Percentiles rank a stretch among this genome's conserved stretches.
Conservation (phyloP, 1,140 invertebrate species). For the Sesamia nonagrioides region DNA sequence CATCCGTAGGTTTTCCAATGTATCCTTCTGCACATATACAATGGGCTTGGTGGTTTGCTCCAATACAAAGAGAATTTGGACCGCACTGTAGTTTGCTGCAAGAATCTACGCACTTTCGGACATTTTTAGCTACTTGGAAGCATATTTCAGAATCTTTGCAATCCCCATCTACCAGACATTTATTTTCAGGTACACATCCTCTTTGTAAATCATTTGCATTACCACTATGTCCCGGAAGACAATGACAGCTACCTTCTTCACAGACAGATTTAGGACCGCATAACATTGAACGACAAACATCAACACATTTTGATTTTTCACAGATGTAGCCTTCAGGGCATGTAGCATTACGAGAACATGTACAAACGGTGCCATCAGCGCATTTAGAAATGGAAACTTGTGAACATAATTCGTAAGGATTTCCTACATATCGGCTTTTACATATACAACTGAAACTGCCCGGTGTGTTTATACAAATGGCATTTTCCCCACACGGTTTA, state of each 20-base stretch:
- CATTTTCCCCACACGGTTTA: constrained; percentile 94
- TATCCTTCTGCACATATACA: constrained; percentile 95
- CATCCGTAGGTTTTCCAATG: constrained; percentile 93
- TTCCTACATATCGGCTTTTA: constrained; percentile 93
- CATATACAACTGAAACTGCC: constrained; percentile 96
- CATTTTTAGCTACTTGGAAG: constrained; percentile 92
- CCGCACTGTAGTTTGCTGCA: constrained; percentile 96
- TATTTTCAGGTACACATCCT: constrained; percentile 91
- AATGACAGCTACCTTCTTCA: constrained; percentile 93
- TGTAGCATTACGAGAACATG: constrained; percentile 90
- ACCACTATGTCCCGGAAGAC: constrained; percentile 93
- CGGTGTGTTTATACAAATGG: constrained; percentile 95
- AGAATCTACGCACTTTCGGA: constrained; percentile 94
- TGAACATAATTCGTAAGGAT: constrained; percentile 94
- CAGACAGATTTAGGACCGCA: constrained; percentile 95
- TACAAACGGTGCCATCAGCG: constrained; percentile 90
- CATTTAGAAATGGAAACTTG: constrained; percentile 90
- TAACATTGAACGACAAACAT: constrained; percentile 91
- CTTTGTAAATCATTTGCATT: constrained; percentile 91
- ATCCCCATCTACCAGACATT: constrained; percentile 93
- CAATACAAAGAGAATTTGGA: constrained; percentile 95
- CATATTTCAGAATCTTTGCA: constrained; percentile 95
- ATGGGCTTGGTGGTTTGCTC: constrained; percentile 93
- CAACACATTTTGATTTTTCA: constrained; percentile 90
- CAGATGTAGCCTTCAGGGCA: constrained; percentile 93